Evolutionary conservation across 2,113 vertebrate genomes (phyloP).

Genomic region (Tursiops truncatus): DNA sequence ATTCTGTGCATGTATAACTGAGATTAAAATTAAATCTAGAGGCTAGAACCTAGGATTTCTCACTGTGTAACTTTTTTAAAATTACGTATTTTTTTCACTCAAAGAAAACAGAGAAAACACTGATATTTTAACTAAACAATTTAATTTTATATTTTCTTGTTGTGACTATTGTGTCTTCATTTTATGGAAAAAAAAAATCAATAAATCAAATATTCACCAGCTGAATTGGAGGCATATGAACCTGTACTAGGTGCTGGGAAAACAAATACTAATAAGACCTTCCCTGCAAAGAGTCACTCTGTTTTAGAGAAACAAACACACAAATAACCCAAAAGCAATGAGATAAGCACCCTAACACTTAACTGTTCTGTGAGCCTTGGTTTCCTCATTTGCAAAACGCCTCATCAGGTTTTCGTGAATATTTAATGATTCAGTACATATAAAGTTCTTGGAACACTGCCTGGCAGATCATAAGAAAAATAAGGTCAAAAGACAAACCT

Average conservation of each 20-base stretch:
- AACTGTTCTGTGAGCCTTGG: background rate
- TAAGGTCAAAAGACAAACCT: background rate
- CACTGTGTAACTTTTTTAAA: background rate
- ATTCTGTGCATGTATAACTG: background rate
- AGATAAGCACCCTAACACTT: background rate
- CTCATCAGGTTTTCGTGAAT: background rate
- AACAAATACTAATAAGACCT: background rate
- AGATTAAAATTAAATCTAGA: constrained; percentile 5
- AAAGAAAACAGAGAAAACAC: constrained; percentile 39
- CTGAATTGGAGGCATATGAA: background rate
- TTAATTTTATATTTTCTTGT: background rate
- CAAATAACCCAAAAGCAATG: background rate
- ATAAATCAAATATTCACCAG: background rate
- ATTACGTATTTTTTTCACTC: background rate
- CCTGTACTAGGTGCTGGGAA: background rate
- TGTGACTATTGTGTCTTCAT: background rate
- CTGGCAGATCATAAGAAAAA: background rate
- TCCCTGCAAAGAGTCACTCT: background rate
- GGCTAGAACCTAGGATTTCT: background rate
- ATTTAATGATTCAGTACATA: background rate
- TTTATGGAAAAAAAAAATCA: background rate
- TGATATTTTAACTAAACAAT: background rate
- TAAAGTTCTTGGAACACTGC: background rate
- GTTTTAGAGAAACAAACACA: constrained; percentile 5
- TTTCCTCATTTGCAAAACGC: background rate